Evolutionary conservation across 2,113 vertebrate genomes (phyloP), one percentile per base, ranked within the genome.

Genomic region (Hypocryptadius cinnamomeus): DNA sequence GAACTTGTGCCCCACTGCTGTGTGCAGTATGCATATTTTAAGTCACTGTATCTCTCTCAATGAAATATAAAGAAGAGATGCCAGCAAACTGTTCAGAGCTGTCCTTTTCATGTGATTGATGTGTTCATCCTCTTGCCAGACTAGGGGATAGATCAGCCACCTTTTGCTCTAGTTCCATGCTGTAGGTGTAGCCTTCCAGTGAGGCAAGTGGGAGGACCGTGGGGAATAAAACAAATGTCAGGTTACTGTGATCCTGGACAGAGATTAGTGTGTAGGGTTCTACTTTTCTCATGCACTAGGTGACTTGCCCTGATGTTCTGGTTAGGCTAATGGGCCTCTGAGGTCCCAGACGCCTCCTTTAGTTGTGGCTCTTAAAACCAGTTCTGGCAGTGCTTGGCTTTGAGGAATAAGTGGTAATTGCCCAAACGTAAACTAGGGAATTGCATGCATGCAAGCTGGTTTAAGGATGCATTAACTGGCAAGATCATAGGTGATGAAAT

Each of bases 361-460:
- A 96, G 85, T 90, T 94, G 90, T 92, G 89, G 72, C 47, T 92
- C 39, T 93, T 94, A 59, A 83, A 96, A 96, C 96, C 68, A 83
- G 93, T 95, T 94, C 90, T 93, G 88, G 88, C 76, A 94, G 92
- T 94, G 60, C 83, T 13, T 77, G 56, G 35, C 72, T 95, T 94
- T 77, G 73, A 86, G 80, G 69, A 87, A 2, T 85, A 88, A 70
- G 48, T 40, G 47, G 44, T 92, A 83, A 92, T 90, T 95, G 87
- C 65, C 72, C 66, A 76, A 64, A 68, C 71, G 44, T 86, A 86
- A 92, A 68, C 71, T 79, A 48, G 59, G 71, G 82, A 91, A 69
- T 44, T 90, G n/a, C 47, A 40, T 80, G 44, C 69, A 56, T 84
- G 40, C 79, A 72, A 11, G 78, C 51, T 68, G 51, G 39, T 90